Evolutionary conservation across 1,140 invertebrate genomes (phyloP).

Genomic region (Prorops nasuta): DNA sequence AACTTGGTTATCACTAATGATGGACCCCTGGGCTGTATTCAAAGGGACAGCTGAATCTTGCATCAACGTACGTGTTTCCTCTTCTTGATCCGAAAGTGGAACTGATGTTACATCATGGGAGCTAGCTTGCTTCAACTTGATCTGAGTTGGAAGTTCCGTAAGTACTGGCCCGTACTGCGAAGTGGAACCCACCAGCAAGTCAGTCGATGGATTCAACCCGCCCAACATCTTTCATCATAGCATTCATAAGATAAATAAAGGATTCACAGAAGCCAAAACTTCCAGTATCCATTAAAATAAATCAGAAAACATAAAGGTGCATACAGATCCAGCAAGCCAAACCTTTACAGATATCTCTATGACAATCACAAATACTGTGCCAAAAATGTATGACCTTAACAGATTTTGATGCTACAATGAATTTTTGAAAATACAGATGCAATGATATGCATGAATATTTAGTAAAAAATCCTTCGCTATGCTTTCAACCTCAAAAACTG

Average conservation of each 20-base stretch:
- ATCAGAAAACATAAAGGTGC: constrained; percentile 5
- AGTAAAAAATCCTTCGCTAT: too few relatives aligned
- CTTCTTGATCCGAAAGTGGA: constrained; percentile 52
- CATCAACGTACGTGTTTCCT: constrained; percentile 53
- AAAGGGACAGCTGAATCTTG: constrained; percentile 37
- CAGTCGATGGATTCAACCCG: constrained; percentile 58
- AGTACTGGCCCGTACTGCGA: constrained; percentile 58
- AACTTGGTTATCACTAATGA: constrained; percentile 41
- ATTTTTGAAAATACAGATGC: too few relatives aligned
- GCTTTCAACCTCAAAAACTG: too few relatives aligned
- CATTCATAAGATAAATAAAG: constrained; percentile 50
- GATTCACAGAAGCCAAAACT: constrained; percentile 21
- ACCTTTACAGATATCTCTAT: too few relatives aligned
- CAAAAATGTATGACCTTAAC: too few relatives aligned
- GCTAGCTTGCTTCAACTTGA: constrained; percentile 41
- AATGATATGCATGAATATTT: too few relatives aligned
- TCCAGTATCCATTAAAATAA: constrained; percentile 20
- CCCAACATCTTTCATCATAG: constrained; percentile 57
- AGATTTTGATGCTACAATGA: too few relatives aligned
- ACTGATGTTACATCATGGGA: constrained; percentile 34
- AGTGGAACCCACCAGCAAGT: constrained; percentile 59
- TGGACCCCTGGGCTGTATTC: constrained; percentile 29
- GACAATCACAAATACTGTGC: too few relatives aligned
- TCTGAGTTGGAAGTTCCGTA: constrained; percentile 50
- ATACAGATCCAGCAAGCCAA: neutral